A percentile compares a stretch with the other conserved stretches of the same genome.
phyloP scores from a whole-genome alignment of 2,113 vertebrate genomes.

The Cololabis saira region DNA sequence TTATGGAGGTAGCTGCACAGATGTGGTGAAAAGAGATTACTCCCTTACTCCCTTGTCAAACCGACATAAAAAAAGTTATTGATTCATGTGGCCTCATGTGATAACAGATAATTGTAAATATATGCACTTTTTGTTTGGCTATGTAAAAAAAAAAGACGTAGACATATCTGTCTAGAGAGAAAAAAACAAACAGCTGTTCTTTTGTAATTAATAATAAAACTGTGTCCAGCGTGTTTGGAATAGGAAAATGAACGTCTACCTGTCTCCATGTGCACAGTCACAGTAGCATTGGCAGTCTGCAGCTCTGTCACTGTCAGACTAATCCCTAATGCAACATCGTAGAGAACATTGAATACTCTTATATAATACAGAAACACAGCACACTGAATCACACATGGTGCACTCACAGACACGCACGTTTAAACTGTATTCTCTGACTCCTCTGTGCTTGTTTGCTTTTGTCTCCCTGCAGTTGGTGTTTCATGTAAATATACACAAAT shows the following conservation, averaged over 20 bases:
- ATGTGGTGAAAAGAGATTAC: too few relatives aligned
- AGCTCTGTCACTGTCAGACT: conserved; percentile 44
- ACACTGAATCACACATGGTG: background rate
- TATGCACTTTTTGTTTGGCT: too few relatives aligned
- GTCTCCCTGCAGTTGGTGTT: background rate
- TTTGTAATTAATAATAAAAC: conserved; percentile 18
- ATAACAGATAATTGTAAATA: too few relatives aligned
- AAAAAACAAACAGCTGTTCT: conserved; percentile 6
- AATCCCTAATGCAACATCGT: conserved; percentile 51
- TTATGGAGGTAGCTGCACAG: too few relatives aligned
- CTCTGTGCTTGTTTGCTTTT: conserved; percentile 4
- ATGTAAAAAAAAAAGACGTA: too few relatives aligned
- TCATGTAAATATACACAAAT: background rate
- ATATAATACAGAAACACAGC: conserved; percentile 49
- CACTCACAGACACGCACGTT: background rate
- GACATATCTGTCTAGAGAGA: background rate
- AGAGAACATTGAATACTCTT: conserved; percentile 52
- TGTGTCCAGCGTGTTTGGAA: background rate
- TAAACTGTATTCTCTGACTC: background rate
- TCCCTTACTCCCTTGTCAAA: too few relatives aligned
- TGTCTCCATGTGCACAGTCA: conserved; percentile 1
- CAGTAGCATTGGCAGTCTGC: conserved; percentile 24
- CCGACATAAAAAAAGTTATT: too few relatives aligned
- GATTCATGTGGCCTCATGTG: too few relatives aligned
- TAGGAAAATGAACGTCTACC: background rate